Conservation (phyloP, 2,888 invertebrate genomes). For the Molanna angustata region DNA sequence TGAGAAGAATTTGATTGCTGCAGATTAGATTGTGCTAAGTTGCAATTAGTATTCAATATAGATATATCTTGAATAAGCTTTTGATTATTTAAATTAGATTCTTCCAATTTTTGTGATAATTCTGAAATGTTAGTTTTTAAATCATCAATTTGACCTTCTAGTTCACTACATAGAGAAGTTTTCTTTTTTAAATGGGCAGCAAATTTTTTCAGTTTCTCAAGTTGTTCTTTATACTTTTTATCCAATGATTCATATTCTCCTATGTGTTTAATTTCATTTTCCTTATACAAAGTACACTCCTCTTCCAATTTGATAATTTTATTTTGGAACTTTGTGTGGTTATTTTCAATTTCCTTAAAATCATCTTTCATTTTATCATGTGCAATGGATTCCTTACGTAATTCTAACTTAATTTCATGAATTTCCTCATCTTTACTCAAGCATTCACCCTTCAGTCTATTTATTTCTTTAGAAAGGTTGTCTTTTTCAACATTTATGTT, state of each 20-base stretch:
- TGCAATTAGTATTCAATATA: constrained; percentile 13
- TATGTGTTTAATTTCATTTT: constrained; percentile 44
- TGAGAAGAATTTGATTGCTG: constrained; percentile 15
- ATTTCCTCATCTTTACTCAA: constrained; percentile 58
- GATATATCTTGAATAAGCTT: constrained; percentile 16
- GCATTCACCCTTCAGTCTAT: constrained; percentile 47
- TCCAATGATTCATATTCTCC: constrained; percentile 52
- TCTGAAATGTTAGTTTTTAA: constrained; percentile 21
- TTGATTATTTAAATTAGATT: constrained; percentile 10
- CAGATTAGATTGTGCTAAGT: constrained; percentile 21
- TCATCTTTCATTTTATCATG: constrained; percentile 61
- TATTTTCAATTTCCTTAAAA: constrained; percentile 54
- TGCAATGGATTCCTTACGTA: constrained; percentile 60
- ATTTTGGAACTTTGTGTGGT: constrained; percentile 48
- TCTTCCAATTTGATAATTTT: constrained; percentile 50
- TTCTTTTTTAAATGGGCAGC: constrained; percentile 76
- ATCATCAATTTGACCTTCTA: constrained; percentile 55
- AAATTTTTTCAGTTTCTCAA: constrained; percentile 76
- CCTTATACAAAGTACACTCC: constrained; percentile 40
- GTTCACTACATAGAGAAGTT: constrained; percentile 59
- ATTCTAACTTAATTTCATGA: constrained; percentile 51
- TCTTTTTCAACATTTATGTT: constrained; percentile 50
- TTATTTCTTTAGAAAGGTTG: constrained; percentile 50
- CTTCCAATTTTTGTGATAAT: constrained; percentile 17
- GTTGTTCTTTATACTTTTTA: constrained; percentile 63